Evolutionary conservation across 2,888 invertebrate genomes (phyloP).

Genomic region (Eilema depressum): DNA sequence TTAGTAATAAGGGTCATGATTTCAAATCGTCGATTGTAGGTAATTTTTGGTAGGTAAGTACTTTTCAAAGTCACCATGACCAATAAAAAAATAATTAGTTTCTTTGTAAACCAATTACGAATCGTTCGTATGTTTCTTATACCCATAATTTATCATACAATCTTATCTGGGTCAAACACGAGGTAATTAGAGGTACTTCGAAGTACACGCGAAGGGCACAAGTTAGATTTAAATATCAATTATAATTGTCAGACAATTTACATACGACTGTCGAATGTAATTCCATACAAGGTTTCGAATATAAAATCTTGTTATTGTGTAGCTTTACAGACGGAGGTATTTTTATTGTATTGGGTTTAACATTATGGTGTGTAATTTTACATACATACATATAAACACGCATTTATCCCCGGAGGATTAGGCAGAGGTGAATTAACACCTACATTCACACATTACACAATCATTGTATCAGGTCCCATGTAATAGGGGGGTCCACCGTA

Average conservation of each 20-base stretch:
- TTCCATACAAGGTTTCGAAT: conserved; percentile 32
- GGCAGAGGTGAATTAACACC: no score
- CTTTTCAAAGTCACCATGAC: conserved; percentile 5
- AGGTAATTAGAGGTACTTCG: conserved; percentile 43
- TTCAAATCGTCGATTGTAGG: not conserved
- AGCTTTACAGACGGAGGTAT: not conserved
- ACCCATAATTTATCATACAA: conserved; percentile 39
- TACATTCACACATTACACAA: no score
- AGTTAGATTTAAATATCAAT: conserved; percentile 33
- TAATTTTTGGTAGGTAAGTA: not conserved
- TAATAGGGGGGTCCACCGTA: no score
- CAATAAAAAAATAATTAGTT: not conserved
- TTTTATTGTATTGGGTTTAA: not conserved
- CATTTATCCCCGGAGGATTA: no score
- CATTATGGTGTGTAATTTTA: not conserved
- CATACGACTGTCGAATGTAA: conserved; percentile 24
- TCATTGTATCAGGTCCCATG: no score
- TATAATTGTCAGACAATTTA: conserved; percentile 34
- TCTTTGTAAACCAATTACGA: conserved; percentile 32
- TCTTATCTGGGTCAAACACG: conserved; percentile 35
- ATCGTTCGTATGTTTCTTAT: conserved; percentile 37
- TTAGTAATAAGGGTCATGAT: not conserved
- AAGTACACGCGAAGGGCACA: conserved; percentile 29
- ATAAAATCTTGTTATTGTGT: not conserved
- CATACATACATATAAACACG: no score